phyloP scores from a whole-genome alignment of 2,113 vertebrate species.

The Spea multiplicata region DNA sequence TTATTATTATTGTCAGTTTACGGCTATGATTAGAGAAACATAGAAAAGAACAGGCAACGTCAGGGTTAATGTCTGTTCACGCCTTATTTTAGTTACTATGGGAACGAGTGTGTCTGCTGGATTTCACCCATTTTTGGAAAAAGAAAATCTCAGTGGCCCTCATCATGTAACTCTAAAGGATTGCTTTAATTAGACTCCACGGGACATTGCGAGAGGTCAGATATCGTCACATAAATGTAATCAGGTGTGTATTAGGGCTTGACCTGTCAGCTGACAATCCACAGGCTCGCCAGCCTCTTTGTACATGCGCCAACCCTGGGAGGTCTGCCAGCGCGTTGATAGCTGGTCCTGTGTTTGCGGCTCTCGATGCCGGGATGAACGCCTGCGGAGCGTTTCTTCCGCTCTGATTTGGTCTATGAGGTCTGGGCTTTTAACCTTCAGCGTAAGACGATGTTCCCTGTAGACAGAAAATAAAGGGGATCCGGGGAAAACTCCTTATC shows the following conservation, averaged over 20 bases:
- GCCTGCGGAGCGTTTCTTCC: no score
- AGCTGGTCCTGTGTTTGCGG: neutral
- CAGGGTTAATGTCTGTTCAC: neutral
- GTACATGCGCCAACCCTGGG: slow-evolving; percentile 4
- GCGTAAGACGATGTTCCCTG: no score
- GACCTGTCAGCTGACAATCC: neutral
- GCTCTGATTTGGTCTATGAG: no score
- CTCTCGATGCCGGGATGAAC: neutral
- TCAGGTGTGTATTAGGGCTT: neutral
- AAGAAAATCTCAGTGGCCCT: no score
- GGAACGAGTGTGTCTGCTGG: neutral
- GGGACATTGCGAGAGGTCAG: neutral
- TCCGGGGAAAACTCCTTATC: no score
- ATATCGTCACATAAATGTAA: neutral
- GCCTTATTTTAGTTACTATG: slow-evolving; percentile 8
- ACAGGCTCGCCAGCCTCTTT: neutral
- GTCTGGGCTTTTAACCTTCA: no score
- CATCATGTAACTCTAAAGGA: no score
- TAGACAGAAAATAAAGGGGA: no score
- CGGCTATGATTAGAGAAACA: no score
- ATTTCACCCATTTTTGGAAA: neutral
- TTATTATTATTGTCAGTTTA: no score
- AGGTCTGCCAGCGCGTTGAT: neutral
- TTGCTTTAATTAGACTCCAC: no score
- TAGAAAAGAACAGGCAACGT: slow-evolving; percentile 9